Evolutionary conservation across 2,113 vertebrate species (phyloP).

Genomic region (Neogobius melanostomus): DNA sequence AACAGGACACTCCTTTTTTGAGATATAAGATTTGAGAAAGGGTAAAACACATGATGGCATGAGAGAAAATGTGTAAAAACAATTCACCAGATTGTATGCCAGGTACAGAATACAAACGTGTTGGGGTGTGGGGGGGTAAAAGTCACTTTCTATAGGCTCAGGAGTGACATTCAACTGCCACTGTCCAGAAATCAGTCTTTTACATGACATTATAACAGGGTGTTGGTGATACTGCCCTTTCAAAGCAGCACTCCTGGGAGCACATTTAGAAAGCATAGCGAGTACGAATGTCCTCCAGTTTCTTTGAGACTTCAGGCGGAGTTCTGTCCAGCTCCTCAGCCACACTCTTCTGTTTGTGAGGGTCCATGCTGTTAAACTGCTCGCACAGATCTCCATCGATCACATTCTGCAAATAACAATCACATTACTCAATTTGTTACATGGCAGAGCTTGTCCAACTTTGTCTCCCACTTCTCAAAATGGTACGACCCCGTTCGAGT

Average conservation of each 20-base stretch:
- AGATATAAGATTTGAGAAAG: no score
- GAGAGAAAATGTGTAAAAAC: background rate
- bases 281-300: slow-evolving; percentile 96
- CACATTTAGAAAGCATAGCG: slow-evolving; percentile 91
- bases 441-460: no score
- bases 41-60: background rate
- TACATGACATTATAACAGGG: background rate
- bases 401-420: slow-evolving; percentile 84
- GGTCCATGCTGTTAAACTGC: slow-evolving; percentile 99
- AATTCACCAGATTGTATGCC: background rate
- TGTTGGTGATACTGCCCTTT: background rate
- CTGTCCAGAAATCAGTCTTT: background rate
- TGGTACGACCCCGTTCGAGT: no score
- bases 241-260: background rate
- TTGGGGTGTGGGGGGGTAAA: background rate
- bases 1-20: no score
- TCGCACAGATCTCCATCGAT: slow-evolving; percentile 98
- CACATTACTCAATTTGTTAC: background rate
- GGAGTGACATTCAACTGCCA: background rate
- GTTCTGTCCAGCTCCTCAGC: slow-evolving; percentile 95
- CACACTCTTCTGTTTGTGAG: slow-evolving; percentile 96
- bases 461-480: no score
- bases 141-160: background rate
- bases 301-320: slow-evolving; percentile 96
- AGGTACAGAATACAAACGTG: background rate